Evolutionary conservation across 2,797 vertebrate species (phyloP), one percentile per base, ranked within the genome.

Genomic region (Dicrostonyx torquatus): DNA sequence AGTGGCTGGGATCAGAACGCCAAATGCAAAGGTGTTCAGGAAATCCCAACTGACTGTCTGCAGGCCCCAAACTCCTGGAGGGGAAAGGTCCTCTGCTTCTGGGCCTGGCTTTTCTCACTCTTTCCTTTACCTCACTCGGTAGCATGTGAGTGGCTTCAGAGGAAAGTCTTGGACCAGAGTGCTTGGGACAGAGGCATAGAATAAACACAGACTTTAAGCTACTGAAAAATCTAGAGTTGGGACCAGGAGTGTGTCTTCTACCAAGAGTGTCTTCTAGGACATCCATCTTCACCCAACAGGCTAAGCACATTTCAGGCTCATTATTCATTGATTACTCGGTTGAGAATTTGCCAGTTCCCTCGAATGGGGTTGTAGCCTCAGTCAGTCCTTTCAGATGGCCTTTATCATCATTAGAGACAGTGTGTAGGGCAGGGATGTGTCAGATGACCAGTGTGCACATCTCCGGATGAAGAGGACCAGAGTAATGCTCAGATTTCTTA

Each of bases 51-150:
- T 58, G 82, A n/a, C 90, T 78, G 37, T 91, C 91, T 90, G 91
- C 92, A n/a, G 68, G 77, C 82, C 75, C 40, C 85, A 89, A 86
- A 92, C 40, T 82, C 91, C 79, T 88, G 58, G 72, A 86, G 90
- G 82, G 88, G 91, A 93, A 90, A 78, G 14, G 93, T 60, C 87
- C 85, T 95, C 50, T 45, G 85, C 68, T 95, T 93, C 34, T 75
- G 80, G 1, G 0, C 82, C 87, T 95, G 94, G 89, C 58, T 96
- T 95, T 94, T 90, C 94, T 97, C 94, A 95, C 34, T 88, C 85
- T 80, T 95, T 86, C 43, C 43, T 73, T 89, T 91, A 79, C 37
- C 70, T 43, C 53, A 89, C 66, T 95, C 55, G 3, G 89, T 87
- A 95, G 80, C 66, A 88, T 31, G 60, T 82, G 88, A 89, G 34